These are phyloP conservation scores for Archivesica marissinica DNA, from an alignment of 1,140 invertebrate genomes.

Conservation along the genomic window DNA sequence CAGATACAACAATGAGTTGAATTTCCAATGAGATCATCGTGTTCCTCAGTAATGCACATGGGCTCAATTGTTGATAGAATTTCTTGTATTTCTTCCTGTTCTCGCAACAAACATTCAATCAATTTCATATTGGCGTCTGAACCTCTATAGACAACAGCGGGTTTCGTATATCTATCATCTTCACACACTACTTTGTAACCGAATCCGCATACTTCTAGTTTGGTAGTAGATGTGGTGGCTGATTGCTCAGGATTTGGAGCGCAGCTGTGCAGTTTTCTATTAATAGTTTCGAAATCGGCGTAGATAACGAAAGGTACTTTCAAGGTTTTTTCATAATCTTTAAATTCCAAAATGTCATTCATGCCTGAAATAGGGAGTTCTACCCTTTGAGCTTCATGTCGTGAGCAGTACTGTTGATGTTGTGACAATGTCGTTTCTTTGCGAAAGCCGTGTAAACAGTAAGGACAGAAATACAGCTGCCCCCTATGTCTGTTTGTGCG, in stretches of 20 bases:
- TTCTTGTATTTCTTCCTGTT: conserved; percentile 14
- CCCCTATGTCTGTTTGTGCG: conserved; percentile 15
- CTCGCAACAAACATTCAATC: conserved; percentile 8
- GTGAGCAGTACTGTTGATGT: conserved; percentile 6
- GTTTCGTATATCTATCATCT: conserved; percentile 1
- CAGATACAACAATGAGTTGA: not conserved
- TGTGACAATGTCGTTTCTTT: conserved; percentile 11
- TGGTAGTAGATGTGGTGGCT: not conserved
- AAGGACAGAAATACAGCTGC: conserved; percentile 39
- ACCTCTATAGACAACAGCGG: not conserved
- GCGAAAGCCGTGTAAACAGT: conserved; percentile 25
- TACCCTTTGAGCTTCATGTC: conserved; percentile 33
- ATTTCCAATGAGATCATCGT: not conserved
- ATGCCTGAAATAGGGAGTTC: conserved; percentile 31
- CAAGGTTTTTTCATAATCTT: conserved; percentile 34
- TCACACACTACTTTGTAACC: conserved; percentile 11
- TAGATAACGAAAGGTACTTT: conserved; percentile 31
- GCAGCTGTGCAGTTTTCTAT: conserved; percentile 22
- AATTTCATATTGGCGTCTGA: not conserved
- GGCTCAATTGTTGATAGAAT: not conserved
- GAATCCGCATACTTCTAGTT: conserved; percentile 25
- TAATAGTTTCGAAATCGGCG: conserved; percentile 21
- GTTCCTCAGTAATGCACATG: not conserved
- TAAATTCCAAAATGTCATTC: conserved; percentile 31
- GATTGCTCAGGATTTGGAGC: conserved; percentile 11